Conservation (phyloP, 2,888 invertebrate genomes). For the Acanthoscelides obtectus region DNA sequence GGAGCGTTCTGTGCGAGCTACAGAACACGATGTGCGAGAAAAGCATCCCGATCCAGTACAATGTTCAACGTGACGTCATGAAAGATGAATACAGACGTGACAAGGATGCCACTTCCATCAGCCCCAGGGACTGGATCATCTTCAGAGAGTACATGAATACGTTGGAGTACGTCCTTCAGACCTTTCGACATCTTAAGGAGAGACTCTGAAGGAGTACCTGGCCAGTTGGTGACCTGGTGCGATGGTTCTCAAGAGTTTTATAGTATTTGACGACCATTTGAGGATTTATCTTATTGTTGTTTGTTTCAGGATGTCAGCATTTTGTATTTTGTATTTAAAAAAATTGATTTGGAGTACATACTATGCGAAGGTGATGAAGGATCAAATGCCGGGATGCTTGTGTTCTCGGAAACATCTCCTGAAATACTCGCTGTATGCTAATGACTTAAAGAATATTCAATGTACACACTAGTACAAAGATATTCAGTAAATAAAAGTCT, state of each 20-base stretch:
- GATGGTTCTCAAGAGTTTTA: constrained; percentile 7
- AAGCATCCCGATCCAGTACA: constrained; percentile 49
- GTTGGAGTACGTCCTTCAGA: constrained; percentile 54
- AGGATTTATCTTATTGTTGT: constrained; percentile 1
- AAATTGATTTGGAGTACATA: no score
- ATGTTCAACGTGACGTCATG: constrained; percentile 48
- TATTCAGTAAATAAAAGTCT: no score
- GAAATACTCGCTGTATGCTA: no score
- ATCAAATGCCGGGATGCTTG: no score
- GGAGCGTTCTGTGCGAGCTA: constrained; percentile 64
- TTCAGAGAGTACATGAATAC: constrained; percentile 60
- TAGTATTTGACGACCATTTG: neutral
- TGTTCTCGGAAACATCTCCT: no score
- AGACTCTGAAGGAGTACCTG: constrained; percentile 2
- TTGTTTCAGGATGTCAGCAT: no score
- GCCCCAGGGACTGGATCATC: constrained; percentile 58
- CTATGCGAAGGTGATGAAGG: no score
- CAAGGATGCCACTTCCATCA: constrained; percentile 43
- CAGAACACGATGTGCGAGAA: constrained; percentile 55
- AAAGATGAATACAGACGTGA: constrained; percentile 7
- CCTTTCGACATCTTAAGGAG: constrained; percentile 45
- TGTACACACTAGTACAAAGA: no score
- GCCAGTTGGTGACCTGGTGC: neutral
- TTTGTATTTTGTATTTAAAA: no score
- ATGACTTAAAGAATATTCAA: no score